These are phyloP conservation scores for Protophormia terraenovae DNA, from an alignment of 2,888 invertebrate genomes.

Conservation along the genomic window DNA sequence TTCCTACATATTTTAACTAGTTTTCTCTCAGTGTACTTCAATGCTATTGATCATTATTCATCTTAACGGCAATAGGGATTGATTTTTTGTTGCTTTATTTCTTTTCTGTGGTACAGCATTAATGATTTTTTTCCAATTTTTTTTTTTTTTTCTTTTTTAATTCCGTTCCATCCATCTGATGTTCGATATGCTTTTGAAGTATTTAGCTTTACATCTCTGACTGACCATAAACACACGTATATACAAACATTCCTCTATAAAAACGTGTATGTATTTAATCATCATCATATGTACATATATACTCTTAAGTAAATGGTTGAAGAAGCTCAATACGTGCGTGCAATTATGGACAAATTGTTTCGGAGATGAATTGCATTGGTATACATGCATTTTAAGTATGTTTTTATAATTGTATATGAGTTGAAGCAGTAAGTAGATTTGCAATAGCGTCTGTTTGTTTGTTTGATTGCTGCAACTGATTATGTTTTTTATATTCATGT, in stretches of 20 bases:
- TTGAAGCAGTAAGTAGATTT: slow-evolving; percentile 10
- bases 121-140: slow-evolving; percentile 29
- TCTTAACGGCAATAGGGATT: slow-evolving; percentile 12
- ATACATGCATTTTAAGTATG: slow-evolving; percentile 37
- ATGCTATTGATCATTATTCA: background rate
- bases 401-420: background rate
- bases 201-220: slow-evolving; percentile 32
- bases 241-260: background rate
- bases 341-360: slow-evolving; percentile 65
- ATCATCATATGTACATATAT: background rate
- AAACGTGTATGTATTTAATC: background rate
- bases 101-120: background rate
- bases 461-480: slow-evolving; percentile 33
- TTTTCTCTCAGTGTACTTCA: background rate
- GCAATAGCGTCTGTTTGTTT: background rate
- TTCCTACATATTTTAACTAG: no score
- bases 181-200: slow-evolving; percentile 43
- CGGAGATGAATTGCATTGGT: slow-evolving; percentile 52
- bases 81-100: slow-evolving; percentile 8
- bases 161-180: no score
- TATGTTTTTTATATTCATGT: slow-evolving; percentile 13
- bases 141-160: no score
- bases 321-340: slow-evolving; percentile 62
- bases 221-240: slow-evolving; percentile 9
- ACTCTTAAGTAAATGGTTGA: slow-evolving; percentile 39